These are phyloP conservation scores for Eueremaeus valkanovi DNA, from an alignment of 2,888 invertebrate genomes.

Conservation along the genomic window DNA sequence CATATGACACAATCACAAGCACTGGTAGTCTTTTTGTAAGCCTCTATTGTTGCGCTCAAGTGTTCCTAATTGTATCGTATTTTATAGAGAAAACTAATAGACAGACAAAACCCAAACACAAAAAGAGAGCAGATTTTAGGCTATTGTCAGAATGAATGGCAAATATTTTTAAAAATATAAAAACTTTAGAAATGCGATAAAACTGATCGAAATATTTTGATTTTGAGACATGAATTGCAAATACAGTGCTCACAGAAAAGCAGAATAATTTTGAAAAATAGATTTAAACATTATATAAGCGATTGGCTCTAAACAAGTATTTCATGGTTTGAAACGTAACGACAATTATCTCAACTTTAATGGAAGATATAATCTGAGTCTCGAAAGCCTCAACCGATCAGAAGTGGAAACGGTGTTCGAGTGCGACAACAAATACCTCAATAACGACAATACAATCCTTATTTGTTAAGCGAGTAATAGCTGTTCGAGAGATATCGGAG, in stretches of 20 bases:
- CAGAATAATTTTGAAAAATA: too few relatives aligned
- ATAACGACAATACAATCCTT: neutral
- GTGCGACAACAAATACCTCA: conserved; percentile 18
- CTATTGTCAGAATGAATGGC: too few relatives aligned
- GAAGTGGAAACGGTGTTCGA: neutral
- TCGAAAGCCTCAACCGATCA: neutral
- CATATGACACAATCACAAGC: neutral
- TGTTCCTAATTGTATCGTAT: neutral
- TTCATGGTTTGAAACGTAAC: neutral
- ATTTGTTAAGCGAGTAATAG: conserved; percentile 12
- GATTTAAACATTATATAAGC: neutral
- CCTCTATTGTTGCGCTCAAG: neutral
- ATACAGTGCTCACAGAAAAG: too few relatives aligned
- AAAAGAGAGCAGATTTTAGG: neutral
- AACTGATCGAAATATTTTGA: too few relatives aligned
- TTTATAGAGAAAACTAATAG: neutral
- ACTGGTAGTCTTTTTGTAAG: neutral
- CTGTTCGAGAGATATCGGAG: neutral
- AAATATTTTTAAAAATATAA: too few relatives aligned
- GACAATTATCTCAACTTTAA: neutral
- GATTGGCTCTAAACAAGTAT: neutral
- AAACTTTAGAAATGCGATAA: too few relatives aligned
- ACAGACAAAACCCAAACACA: neutral
- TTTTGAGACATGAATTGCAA: too few relatives aligned
- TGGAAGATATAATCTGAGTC: conserved; percentile 4